phyloP scores from a whole-genome alignment of 2,888 invertebrate species.

The Acanthosoma haemorrhoidale region DNA sequence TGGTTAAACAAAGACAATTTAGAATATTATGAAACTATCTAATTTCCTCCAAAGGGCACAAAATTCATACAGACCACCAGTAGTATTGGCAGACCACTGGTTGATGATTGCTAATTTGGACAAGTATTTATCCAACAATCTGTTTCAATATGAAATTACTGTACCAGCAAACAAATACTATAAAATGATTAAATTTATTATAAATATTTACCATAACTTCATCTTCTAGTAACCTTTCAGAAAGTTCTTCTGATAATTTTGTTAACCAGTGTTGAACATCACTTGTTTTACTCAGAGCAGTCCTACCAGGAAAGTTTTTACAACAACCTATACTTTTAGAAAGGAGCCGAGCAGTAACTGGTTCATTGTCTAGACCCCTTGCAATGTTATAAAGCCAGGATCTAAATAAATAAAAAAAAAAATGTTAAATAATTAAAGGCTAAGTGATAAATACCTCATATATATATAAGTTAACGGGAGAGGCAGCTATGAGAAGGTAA shows the following conservation, averaged over 20 bases:
- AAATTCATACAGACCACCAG: no score
- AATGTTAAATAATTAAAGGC: background rate
- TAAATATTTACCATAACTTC: constrained; percentile 46
- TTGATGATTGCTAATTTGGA: background rate
- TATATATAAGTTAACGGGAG: no score
- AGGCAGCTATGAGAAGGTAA: no score
- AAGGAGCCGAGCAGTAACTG: constrained; percentile 75
- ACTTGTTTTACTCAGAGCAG: constrained; percentile 61
- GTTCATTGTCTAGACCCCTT: constrained; percentile 79
- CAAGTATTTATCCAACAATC: background rate
- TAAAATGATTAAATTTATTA: background rate
- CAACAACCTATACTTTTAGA: constrained; percentile 93
- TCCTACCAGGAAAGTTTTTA: constrained; percentile 84
- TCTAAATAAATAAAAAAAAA: constrained; percentile 48
- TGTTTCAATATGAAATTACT: background rate
- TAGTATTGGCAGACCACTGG: no score
- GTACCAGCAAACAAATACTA: background rate
- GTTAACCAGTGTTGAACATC: constrained; percentile 72
- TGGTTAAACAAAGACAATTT: no score
- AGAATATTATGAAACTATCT: no score
- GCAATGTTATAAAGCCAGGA: constrained; percentile 81
- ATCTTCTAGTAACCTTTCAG: constrained; percentile 76
- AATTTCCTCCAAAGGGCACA: no score
- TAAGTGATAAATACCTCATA: no score
- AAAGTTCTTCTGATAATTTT: constrained; percentile 75